These are phyloP conservation scores for Lithophane ornitopus DNA, from an alignment of 2,888 invertebrate species.

Conservation along the genomic window DNA sequence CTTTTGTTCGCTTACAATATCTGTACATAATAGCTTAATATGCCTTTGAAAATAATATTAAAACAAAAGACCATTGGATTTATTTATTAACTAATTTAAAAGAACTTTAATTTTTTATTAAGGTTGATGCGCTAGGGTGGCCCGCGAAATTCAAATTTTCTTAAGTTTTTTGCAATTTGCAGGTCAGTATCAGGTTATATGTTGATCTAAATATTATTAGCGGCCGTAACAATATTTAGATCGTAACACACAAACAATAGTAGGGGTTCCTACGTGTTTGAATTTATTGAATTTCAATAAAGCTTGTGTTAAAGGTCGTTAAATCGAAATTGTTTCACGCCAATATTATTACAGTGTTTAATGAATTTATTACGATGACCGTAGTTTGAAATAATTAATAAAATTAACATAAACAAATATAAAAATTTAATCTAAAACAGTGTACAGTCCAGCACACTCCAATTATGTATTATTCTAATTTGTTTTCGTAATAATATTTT, in stretches of 20 bases:
- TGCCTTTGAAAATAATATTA: no score
- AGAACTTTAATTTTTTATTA: no score
- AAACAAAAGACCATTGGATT: no score
- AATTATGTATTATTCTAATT: slow-evolving; percentile 1
- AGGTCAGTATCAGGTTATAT: no score
- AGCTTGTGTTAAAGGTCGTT: slow-evolving; percentile 46
- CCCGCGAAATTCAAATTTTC: no score
- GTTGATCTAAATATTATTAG: no score
- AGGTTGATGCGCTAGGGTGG: no score
- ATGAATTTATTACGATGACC: slow-evolving; percentile 36
- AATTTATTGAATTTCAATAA: slow-evolving; percentile 57
- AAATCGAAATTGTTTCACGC: slow-evolving; percentile 40
- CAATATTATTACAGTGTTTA: slow-evolving; percentile 31
- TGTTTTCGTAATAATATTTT: slow-evolving; percentile 3
- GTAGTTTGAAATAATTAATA: slow-evolving; percentile 14
- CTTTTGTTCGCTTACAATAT: no score
- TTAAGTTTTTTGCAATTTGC: no score
- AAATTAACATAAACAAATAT: slow-evolving; percentile 7
- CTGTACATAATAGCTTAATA: no score
- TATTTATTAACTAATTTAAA: not conserved
- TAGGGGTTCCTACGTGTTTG: slow-evolving; percentile 17
- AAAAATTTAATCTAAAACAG: not conserved
- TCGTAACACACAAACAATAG: no score
- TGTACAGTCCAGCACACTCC: not conserved
- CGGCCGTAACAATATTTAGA: no score